Base-by-base conservation (phyloP, 1,140 invertebrate genomes). In the Drosophila ananassae region DNA sequence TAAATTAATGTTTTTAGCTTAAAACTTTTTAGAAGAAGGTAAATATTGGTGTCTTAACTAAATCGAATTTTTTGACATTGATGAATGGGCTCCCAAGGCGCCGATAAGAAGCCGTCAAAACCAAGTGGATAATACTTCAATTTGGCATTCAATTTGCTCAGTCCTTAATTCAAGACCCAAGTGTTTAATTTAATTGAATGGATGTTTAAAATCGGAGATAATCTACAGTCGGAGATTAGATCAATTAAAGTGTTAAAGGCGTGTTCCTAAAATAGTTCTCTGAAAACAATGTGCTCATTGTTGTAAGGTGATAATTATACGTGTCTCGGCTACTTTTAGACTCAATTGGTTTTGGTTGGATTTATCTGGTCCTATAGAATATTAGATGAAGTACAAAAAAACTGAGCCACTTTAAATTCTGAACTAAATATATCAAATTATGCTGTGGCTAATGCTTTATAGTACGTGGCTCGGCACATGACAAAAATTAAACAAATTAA, bases 61-160 rank as follows among this genome's bases (percentile, higher is more conserved):
- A 81, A 62, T 60, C 48, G 50, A 67, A 59, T 53, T 72, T 53
- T 46, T 64, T 32, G 30, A 51, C 51, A 75, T 72, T 80, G 78
- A 80, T 80, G 60, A 78, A 80, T 80, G 48, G 60, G 2, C 44
- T 47, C 12, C 28, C 44, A 12, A 13, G 25, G 6, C 6, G 0
- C 17, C 56, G 56, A 78, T 77, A 77, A 67, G 52, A 64, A 22
- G 17, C 34, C 17, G 46, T 47, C 41, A 34, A 58, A 32, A 32
- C 56, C 56, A 46, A 51, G 59, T 67, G 59, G 63, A 67, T 66
- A 66, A 66, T 64, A 24, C 59, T 25, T 67, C 21, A 21, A 34
- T 52, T 5, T 10, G 21, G 21, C 8, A 10, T 50, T 41, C n/a
- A 50, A 66, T 4, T 24, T 13, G 8, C 21, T 17, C 2, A 13